Percentiles rank a stretch among this genome's conserved stretches.
Conservation (phyloP, 1,140 invertebrate species). For the Ganaspis sp. region DNA sequence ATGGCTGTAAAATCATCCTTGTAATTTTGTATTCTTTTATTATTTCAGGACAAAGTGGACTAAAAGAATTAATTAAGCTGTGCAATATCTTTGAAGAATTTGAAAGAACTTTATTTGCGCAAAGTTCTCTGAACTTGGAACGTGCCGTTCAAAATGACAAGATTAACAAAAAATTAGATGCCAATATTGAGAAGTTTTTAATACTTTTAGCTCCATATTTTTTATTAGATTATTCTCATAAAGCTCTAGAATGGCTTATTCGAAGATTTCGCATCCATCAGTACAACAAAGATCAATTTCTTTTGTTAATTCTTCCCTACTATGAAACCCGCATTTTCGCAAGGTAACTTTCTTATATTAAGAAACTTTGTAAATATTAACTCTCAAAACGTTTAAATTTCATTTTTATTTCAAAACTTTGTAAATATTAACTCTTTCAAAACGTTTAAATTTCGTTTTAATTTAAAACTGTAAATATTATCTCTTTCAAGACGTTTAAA, state of each 20-base stretch:
- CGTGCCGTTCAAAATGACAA: slow-evolving; percentile 85
- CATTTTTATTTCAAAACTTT: too few species aligned
- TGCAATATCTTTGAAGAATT: slow-evolving; percentile 85
- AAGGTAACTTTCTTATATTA: slow-evolving; percentile 67
- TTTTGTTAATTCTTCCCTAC: slow-evolving; percentile 91
- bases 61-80: slow-evolving; percentile 87
- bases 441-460: too few species aligned
- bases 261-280: slow-evolving; percentile 91
- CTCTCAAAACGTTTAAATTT: background rate
- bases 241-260: slow-evolving; percentile 95
- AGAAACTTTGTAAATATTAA: slow-evolving; percentile 6
- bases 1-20: slow-evolving; percentile 26
- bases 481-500: background rate
- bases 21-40: background rate
- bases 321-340: slow-evolving; percentile 94
- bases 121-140: slow-evolving; percentile 85
- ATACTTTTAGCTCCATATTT: slow-evolving; percentile 91
- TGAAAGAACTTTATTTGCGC: slow-evolving; percentile 85
- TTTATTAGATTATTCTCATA: slow-evolving; percentile 87
- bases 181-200: slow-evolving; percentile 88
- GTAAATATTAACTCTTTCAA: too few species aligned
- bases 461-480: background rate
- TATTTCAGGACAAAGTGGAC: slow-evolving; percentile 81
- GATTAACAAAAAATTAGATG: slow-evolving; percentile 86
- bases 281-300: slow-evolving; percentile 88